These are phyloP conservation scores for Drosophila trichaetosa DNA, from an alignment of 2,888 invertebrate genomes.

Conservation along the genomic window DNA sequence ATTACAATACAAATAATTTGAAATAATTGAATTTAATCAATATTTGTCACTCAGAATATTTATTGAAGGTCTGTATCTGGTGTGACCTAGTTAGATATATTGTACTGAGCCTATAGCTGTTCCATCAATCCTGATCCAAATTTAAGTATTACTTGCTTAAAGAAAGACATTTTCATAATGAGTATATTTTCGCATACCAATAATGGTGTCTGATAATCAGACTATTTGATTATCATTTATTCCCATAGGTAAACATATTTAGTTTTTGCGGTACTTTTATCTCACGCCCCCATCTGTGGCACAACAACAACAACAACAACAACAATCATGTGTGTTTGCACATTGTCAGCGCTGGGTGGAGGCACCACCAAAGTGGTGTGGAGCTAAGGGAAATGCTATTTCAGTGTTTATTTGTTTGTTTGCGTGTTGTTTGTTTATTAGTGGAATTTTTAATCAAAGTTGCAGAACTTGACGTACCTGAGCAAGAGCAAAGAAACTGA, in stretches of 20 bases:
- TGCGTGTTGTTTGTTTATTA: slow-evolving; percentile 71
- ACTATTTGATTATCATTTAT: background rate
- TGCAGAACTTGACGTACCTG: slow-evolving; percentile 71
- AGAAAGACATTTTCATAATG: background rate
- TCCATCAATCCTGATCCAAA: background rate
- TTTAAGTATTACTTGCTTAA: background rate
- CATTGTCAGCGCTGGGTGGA: slow-evolving; percentile 52
- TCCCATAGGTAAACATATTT: background rate
- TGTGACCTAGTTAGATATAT: background rate
- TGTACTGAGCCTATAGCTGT: background rate
- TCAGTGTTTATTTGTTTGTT: slow-evolving; percentile 62
- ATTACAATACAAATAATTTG: background rate
- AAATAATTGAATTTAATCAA: background rate
- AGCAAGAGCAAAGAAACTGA: slow-evolving; percentile 13
- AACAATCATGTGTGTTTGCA: slow-evolving; percentile 22
- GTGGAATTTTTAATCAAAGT: slow-evolving; percentile 81
- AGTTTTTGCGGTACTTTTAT: background rate
- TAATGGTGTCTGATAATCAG: background rate
- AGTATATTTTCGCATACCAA: background rate
- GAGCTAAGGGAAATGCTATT: slow-evolving; percentile 34
- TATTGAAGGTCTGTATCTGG: background rate
- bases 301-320: background rate
- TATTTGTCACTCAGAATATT: background rate
- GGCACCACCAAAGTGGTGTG: slow-evolving; percentile 12
- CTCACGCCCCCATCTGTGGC: slow-evolving; percentile 15